Conservation (phyloP, 2,113 vertebrate genomes). For the Stegostoma tigrinum region DNA sequence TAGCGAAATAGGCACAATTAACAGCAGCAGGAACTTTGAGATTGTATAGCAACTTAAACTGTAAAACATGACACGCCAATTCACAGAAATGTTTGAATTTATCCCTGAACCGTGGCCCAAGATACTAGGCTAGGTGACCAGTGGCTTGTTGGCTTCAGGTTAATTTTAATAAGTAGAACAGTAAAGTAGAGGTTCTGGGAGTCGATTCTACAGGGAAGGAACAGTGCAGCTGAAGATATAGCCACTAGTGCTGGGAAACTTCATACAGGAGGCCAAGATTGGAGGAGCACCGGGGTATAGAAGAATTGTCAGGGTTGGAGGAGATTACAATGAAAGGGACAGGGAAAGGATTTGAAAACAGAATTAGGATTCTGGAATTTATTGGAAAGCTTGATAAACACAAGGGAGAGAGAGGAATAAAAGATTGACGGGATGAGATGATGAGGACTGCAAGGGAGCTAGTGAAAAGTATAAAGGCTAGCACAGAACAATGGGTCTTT, state of each 20-base stretch:
- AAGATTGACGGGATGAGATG: background rate
- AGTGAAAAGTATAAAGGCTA: background rate
- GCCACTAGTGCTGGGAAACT: background rate
- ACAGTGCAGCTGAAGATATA: background rate
- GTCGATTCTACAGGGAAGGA: background rate
- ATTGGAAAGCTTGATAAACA: background rate
- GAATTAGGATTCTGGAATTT: background rate
- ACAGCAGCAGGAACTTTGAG: background rate
- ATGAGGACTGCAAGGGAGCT: fast-evolving
- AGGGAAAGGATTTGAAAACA: background rate
- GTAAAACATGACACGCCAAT: background rate
- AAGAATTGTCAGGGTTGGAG: background rate
- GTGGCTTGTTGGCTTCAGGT: background rate
- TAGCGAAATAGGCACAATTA: background rate
- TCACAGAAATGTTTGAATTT: background rate
- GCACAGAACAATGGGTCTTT: background rate
- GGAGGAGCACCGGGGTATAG: background rate
- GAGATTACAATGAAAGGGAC: background rate
- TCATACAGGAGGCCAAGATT: background rate
- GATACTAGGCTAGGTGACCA: too few relatives aligned
- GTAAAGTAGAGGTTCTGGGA: background rate
- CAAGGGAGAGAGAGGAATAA: background rate
- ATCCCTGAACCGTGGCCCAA: background rate
- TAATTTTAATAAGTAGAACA: background rate
- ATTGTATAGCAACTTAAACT: background rate